Evolutionary conservation across 2,113 vertebrate species (phyloP).

Genomic region (Labeo catla): DNA sequence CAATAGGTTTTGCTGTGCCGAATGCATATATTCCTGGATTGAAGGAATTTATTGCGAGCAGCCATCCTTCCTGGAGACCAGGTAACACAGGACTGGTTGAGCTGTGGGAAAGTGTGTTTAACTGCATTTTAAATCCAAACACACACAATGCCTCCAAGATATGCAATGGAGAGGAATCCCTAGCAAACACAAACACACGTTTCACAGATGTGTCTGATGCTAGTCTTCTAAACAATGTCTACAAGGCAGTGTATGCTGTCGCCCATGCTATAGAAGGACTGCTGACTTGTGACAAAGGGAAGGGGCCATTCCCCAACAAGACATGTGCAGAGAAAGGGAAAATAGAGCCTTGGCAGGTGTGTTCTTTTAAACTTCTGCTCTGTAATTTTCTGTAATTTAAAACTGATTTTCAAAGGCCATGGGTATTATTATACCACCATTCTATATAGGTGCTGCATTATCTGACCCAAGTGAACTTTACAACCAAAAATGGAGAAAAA

Average conservation of each 20-base stretch:
- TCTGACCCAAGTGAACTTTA: slow-evolving; percentile 74
- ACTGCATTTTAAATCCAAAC: slow-evolving; percentile 64
- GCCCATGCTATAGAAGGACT: slow-evolving; percentile 73
- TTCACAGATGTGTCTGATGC: slow-evolving; percentile 78
- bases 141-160: slow-evolving; percentile 33
- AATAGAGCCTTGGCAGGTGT: slow-evolving; percentile 76
- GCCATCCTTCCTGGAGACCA: slow-evolving; percentile 65
- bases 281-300: slow-evolving; percentile 67
- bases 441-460: slow-evolving; percentile 75
- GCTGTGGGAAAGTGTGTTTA: slow-evolving; percentile 76
- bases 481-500: slow-evolving; percentile 71
- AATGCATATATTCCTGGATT: slow-evolving; percentile 75
- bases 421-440: not conserved
- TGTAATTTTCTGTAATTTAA: not conserved
- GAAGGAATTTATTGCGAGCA: slow-evolving; percentile 69
- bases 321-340: slow-evolving; percentile 69
- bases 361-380: not conserved
- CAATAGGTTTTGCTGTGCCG: slow-evolving; percentile 75
- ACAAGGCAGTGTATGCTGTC: slow-evolving; percentile 77
- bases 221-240: slow-evolving; percentile 77
- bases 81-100: slow-evolving; percentile 73
- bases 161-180: slow-evolving; percentile 74
- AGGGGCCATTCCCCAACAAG: slow-evolving; percentile 72
- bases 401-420: not conserved
- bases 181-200: slow-evolving; percentile 63